Percentiles rank a stretch among this genome's conserved stretches.
These are phyloP conservation scores for Agonum fuliginosum DNA, from an alignment of 2,888 invertebrate genomes.

Conservation along the genomic window DNA sequence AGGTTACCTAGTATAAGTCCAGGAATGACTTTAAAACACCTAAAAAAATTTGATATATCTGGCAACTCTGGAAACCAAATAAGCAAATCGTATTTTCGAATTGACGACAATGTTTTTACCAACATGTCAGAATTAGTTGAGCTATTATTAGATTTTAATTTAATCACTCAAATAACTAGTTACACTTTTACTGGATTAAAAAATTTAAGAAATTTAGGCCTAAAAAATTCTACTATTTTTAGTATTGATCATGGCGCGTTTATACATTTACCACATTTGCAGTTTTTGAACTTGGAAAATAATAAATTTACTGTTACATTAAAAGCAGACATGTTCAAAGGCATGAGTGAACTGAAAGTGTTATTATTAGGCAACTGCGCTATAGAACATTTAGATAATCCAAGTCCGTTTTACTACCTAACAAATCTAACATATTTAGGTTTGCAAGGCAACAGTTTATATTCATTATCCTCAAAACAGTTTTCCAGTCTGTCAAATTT, in stretches of 20 bases:
- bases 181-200: constrained; percentile 75
- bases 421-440: constrained; percentile 74
- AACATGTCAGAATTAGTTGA: constrained; percentile 73
- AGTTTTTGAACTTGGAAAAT: constrained; percentile 75
- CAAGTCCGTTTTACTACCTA: constrained; percentile 75
- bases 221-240: constrained; percentile 76
- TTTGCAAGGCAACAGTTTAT: constrained; percentile 74
- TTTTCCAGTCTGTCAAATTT: constrained; percentile 73
- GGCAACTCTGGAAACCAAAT: constrained; percentile 73
- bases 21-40: constrained; percentile 74
- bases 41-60: constrained; percentile 75
- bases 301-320: constrained; percentile 71
- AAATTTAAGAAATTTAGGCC: constrained; percentile 73
- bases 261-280: constrained; percentile 71
- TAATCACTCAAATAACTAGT: constrained; percentile 74
- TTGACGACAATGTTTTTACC: constrained; percentile 73
- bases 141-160: constrained; percentile 76
- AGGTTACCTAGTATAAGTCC: constrained; percentile 74
- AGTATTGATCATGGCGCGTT: constrained; percentile 74
- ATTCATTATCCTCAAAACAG: constrained; percentile 72
- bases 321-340: constrained; percentile 72
- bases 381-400: constrained; percentile 72
- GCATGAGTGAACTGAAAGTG: constrained; percentile 73
- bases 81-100: constrained; percentile 74
- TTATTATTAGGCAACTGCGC: constrained; percentile 75